Evolutionary conservation across 1,140 invertebrate genomes (phyloP).

Genomic region (Drosophila albomicans): DNA sequence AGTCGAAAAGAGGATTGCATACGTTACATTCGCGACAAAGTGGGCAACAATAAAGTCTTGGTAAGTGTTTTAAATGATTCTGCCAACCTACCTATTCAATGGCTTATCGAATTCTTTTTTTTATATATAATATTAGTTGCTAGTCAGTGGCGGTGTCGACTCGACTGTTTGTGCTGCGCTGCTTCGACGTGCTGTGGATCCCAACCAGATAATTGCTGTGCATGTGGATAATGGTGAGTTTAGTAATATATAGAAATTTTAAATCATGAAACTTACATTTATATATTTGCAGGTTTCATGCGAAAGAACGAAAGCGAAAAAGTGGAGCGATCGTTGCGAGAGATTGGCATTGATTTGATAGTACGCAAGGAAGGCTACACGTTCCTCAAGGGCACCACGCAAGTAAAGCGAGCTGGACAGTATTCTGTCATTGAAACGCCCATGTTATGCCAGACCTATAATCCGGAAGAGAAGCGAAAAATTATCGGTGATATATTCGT

Average conservation of each 20-base stretch:
- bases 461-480: slow-evolving; percentile 98
- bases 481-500: slow-evolving; percentile 99
- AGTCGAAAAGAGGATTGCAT: slow-evolving; percentile 96
- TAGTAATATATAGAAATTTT: background rate
- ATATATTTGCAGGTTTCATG: slow-evolving; percentile 92
- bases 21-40: slow-evolving; percentile 95
- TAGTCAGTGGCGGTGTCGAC: slow-evolving; percentile 98
- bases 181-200: slow-evolving; percentile 93
- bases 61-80: slow-evolving; percentile 87
- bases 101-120: background rate
- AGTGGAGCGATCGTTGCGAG: slow-evolving; percentile 93
- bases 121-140: slow-evolving; percentile 87
- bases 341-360: slow-evolving; percentile 94
- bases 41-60: slow-evolving; percentile 96
- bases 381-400: slow-evolving; percentile 93
- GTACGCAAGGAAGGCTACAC: slow-evolving; percentile 91
- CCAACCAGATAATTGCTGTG: slow-evolving; percentile 97
- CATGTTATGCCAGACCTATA: slow-evolving; percentile 93
- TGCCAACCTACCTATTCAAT: background rate
- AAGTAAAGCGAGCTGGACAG: slow-evolving; percentile 86
- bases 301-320: slow-evolving; percentile 96
- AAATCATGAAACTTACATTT: background rate
- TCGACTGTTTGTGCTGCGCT: slow-evolving; percentile 99
- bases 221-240: slow-evolving; percentile 97
- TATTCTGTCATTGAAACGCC: slow-evolving; percentile 90